Conservation (phyloP, 2,888 invertebrate genomes). For the Cartodere bifasciata region DNA sequence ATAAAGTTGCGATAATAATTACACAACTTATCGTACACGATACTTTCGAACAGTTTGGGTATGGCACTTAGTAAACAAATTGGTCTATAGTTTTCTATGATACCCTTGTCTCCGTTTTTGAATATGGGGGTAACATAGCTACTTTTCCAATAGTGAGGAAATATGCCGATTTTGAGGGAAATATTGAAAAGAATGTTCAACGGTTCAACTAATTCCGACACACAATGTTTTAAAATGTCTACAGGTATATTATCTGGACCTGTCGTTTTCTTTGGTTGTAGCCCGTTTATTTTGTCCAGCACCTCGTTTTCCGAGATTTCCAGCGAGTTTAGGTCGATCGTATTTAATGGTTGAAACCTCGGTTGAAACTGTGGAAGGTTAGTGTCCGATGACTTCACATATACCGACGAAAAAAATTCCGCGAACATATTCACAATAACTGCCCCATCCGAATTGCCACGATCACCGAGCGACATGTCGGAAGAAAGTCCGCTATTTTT, state of each 20-base stretch:
- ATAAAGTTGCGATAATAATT: no score
- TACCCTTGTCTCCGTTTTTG: constrained; percentile 1
- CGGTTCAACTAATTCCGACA: neutral
- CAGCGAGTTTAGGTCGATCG: no score
- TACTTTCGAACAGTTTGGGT: constrained; percentile 5
- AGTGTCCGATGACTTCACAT: no score
- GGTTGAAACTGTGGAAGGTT: no score
- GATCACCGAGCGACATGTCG: no score
- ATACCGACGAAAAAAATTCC: no score
- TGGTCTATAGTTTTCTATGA: constrained; percentile 5
- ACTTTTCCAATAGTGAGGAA: constrained; percentile 2
- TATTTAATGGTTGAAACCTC: no score
- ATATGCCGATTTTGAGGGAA: constrained; percentile 1
- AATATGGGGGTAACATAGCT: constrained; percentile 6
- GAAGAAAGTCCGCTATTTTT: no score
- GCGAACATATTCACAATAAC: no score
- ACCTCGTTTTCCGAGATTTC: no score
- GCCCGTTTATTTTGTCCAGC: neutral
- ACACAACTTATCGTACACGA: no score
- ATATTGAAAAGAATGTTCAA: constrained; percentile 3
- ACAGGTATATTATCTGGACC: constrained; percentile 2
- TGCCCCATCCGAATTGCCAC: no score
- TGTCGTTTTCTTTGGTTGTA: neutral
- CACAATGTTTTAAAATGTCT: constrained; percentile 1
- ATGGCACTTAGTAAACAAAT: constrained; percentile 1